A percentile compares a stretch with the other conserved stretches of the same genome.
These are phyloP conservation scores for Steinernema khuongi DNA, from an alignment of 1,140 invertebrate species.

Conservation along the genomic window DNA sequence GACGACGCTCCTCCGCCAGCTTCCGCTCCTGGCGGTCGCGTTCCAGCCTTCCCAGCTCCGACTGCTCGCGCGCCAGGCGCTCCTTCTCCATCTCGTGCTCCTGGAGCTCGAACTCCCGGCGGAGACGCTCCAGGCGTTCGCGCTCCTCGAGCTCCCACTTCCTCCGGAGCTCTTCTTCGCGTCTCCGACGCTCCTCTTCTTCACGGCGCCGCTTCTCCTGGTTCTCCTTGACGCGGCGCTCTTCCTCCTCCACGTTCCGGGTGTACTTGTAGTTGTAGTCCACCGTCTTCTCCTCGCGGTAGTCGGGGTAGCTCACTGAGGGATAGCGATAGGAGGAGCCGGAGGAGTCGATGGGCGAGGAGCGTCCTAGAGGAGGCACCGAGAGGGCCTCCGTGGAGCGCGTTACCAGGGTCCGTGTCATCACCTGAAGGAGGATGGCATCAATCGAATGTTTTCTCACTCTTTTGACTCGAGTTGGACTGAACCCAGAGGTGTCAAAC, in stretches of 20 bases:
- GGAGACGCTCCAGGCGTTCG: slow-evolving; percentile 47
- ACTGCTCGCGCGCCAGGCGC: slow-evolving; percentile 31
- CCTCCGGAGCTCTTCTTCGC: slow-evolving; percentile 48
- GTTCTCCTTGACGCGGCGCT: slow-evolving; percentile 49
- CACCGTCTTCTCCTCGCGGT: slow-evolving; percentile 48
- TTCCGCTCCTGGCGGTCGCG: slow-evolving; percentile 31
- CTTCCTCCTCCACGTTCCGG: slow-evolving; percentile 54
- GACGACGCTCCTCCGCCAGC: slow-evolving; percentile 34
- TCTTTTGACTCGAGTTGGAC: neutral
- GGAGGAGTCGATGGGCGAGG: slow-evolving; percentile 44
- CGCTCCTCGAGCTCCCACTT: slow-evolving; percentile 43
- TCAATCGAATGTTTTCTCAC: neutral
- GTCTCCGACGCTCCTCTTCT: slow-evolving; percentile 50
- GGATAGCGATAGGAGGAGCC: slow-evolving; percentile 27
- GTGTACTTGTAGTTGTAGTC: slow-evolving; percentile 47
- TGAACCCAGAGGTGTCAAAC: no score
- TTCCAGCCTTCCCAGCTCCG: slow-evolving; percentile 33
- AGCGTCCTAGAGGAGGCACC: slow-evolving; percentile 42
- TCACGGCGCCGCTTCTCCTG: slow-evolving; percentile 47
- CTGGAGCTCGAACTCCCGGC: slow-evolving; percentile 43
- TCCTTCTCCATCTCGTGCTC: slow-evolving; percentile 22
- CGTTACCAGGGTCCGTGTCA: slow-evolving; percentile 56
- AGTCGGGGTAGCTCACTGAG: slow-evolving; percentile 26
- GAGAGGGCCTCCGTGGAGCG: slow-evolving; percentile 55
- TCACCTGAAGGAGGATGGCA: slow-evolving; percentile 37